Percentiles rank a stretch among this genome's conserved stretches.
Evolutionary conservation across 2,113 vertebrate species (phyloP).

Genomic region (Electrona antarctica): DNA sequence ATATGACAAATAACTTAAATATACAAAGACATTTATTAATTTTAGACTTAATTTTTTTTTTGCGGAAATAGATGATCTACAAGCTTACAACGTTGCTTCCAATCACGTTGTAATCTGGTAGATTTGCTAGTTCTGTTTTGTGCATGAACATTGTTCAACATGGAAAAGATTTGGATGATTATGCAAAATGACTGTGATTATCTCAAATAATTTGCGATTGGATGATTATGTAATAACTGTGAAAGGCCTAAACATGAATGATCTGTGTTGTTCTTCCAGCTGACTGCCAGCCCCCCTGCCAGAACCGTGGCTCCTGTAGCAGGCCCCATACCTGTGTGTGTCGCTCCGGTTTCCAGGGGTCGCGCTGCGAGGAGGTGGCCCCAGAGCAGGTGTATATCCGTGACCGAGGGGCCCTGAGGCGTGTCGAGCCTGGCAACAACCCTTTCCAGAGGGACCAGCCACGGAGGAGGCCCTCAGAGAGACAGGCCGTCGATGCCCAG

Average conservation of each 20-base stretch:
- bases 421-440: constrained; percentile 67
- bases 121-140: no score
- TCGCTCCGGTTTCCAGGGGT: constrained; percentile 81
- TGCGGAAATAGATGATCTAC: no score
- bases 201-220: no score
- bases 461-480: constrained; percentile 65
- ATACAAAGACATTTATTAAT: no score
- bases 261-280: constrained; percentile 73
- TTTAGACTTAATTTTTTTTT: no score
- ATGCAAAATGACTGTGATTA: no score
- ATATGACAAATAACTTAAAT: no score
- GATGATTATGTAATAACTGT: no score
- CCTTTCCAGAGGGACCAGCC: constrained; percentile 66
- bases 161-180: no score
- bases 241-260: constrained; percentile 46
- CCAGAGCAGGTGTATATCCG: constrained; percentile 83
- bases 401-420: constrained; percentile 66
- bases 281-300: constrained; percentile 82
- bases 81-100: no score
- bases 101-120: no score
- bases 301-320: constrained; percentile 83
- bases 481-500: constrained; percentile 56
- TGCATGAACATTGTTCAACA: no score
- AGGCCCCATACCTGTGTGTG: constrained; percentile 83
- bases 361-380: constrained; percentile 79